Base-by-base conservation (phyloP, 2,888 invertebrate species). In the Germaria angustata region DNA sequence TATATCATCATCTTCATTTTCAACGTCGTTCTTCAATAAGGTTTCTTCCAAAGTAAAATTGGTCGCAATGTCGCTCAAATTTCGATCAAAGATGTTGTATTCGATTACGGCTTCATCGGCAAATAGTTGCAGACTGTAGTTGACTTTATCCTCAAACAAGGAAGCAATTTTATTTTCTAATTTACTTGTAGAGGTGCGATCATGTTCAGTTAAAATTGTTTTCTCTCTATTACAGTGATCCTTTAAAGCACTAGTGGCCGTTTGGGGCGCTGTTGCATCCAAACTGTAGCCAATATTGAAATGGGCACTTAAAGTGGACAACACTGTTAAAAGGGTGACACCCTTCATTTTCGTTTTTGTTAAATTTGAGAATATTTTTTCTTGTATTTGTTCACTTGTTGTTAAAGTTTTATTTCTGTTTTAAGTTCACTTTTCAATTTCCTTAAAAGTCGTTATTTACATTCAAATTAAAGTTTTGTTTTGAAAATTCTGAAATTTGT, bases 61-160 rank as follows among this genome's bases (percentile, higher is more conserved):
- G 7, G 79, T 78, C 7, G 76, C 22, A 11, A 55, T 66, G 41
- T 72, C 65, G 41, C 69, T 79, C 7, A 84, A 34, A 66, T 84
- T 84, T 34, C 76, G 68, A 13, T 85, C 85, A 13, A 83, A 61
- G 1, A 72, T 41, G 49, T 75, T 84, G 68, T 85, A 86, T 55
- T 87, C 87, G 41, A 87, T 76, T 20, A 87, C 69, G 1, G 85
- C 68, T 63, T 86, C 86, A 57, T 90, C 89, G 53, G 87, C 88
- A 72, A 89, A 90, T 51, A 90, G 55, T 72, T 90, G 88, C 13
- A 90, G 80, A 34, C 90, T 90, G 17, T 90, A 90, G 39, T 90
- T 90, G 20, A 90, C 90, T 84, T 90, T 90, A 84, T 90, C 90
- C 85, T 90, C 90, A 66, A 90, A 90, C 36, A 90, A 87, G 28